A percentile compares a stretch with the other conserved stretches of the same genome.
Evolutionary conservation across 2,888 invertebrate genomes (phyloP).

Genomic region (Branchinecta sandiegonensis): DNA sequence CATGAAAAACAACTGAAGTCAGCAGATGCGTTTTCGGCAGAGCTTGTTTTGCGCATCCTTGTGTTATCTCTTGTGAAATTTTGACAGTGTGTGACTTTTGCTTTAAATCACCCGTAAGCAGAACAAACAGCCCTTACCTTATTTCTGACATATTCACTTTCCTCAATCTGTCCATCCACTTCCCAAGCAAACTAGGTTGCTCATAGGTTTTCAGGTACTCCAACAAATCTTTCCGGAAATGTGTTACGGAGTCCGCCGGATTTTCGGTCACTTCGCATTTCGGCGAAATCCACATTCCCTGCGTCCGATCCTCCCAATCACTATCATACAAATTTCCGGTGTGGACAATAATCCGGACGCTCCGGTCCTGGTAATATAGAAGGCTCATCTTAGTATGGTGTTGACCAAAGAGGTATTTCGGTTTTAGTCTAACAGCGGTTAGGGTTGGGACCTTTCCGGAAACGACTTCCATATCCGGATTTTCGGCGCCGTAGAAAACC

Average conservation of each 20-base stretch:
- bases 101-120: too few relatives aligned
- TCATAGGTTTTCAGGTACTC: constrained; percentile 62
- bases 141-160: constrained; percentile 65
- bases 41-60: too few relatives aligned
- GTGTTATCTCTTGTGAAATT: too few relatives aligned
- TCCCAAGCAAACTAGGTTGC: constrained; percentile 43
- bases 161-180: constrained; percentile 57
- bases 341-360: constrained; percentile 67
- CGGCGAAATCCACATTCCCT: constrained; percentile 86
- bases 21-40: too few relatives aligned
- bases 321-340: constrained; percentile 80
- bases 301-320: constrained; percentile 89
- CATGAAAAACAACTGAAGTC: too few relatives aligned
- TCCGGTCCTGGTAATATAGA: constrained; percentile 62
- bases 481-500: constrained; percentile 61
- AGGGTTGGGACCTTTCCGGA: constrained; percentile 44
- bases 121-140: constrained; percentile 42
- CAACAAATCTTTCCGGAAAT: constrained; percentile 61
- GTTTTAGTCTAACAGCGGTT: constrained; percentile 49
- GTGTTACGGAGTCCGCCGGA: constrained; percentile 64
- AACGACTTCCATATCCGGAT: constrained; percentile 41
- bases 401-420: constrained; percentile 64
- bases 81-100: constrained; percentile 30
- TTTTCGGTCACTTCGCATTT: constrained; percentile 41
- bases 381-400: constrained; percentile 91